Evolutionary conservation across 2,797 vertebrate species (phyloP).

Genomic region (Tragopan temminckii): DNA sequence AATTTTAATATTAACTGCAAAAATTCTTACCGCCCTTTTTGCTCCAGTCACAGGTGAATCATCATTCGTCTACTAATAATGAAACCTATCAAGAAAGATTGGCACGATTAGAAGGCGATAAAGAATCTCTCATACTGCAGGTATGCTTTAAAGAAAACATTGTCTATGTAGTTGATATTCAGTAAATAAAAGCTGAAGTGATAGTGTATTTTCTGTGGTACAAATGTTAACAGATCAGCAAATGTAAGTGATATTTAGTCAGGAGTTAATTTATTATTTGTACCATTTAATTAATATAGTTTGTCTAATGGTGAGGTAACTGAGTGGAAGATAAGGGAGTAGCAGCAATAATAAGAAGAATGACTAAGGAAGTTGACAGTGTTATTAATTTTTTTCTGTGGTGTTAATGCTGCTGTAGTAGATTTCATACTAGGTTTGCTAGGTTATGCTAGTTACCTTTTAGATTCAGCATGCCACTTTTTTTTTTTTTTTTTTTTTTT

Average conservation of each 20-base stretch:
- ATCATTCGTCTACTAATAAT: conserved; percentile 83
- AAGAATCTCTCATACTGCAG: conserved; percentile 96
- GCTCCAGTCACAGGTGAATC: conserved; percentile 86
- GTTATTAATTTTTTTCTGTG: background rate
- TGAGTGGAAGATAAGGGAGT: background rate
- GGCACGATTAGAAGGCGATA: conserved; percentile 95
- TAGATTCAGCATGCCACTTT: background rate
- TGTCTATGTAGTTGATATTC: background rate
- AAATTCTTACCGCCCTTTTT: background rate
- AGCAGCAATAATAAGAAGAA: background rate
- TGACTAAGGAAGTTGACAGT: background rate
- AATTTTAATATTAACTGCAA: background rate
- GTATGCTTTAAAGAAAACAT: conserved; percentile 74
- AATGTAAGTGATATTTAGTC: background rate
- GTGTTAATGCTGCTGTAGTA: background rate
- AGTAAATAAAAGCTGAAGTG: background rate
- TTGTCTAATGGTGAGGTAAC: background rate
- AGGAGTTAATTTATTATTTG: background rate
- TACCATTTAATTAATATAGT: background rate
- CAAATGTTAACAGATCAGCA: background rate
- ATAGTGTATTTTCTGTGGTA: background rate
- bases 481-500: background rate
- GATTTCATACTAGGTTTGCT: background rate
- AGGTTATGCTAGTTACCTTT: background rate
- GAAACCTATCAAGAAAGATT: conserved; percentile 94